Conservation (phyloP, 1,140 invertebrate genomes). For the Caenorhabditis brenneri region DNA sequence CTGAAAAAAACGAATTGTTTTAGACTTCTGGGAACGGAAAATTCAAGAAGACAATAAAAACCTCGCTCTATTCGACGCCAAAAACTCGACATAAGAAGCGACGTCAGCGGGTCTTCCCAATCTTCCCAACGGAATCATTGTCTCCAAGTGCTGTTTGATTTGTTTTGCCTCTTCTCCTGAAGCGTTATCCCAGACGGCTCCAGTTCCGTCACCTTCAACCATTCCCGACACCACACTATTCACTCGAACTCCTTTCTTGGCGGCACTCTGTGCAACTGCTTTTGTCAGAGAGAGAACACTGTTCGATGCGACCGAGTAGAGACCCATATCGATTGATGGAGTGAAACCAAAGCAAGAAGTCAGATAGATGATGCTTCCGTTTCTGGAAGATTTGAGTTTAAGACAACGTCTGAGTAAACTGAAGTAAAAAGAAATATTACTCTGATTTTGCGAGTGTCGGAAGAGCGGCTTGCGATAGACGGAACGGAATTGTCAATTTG, state of each 20-base stretch:
- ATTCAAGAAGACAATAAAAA: not conserved
- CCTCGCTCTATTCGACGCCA: constrained; percentile 30
- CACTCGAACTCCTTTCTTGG: constrained; percentile 39
- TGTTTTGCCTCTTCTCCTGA: constrained; percentile 7
- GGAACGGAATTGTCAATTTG: constrained; percentile 16
- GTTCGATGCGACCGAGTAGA: constrained; percentile 43
- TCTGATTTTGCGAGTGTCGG: constrained; percentile 12
- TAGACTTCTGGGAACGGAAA: no score
- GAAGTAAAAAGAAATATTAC: not conserved
- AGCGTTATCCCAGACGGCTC: constrained; percentile 18
- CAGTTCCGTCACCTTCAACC: constrained; percentile 46
- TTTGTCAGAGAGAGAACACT: constrained; percentile 37
- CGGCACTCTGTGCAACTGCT: constrained; percentile 33
- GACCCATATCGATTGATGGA: constrained; percentile 39
- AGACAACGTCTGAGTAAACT: no score
- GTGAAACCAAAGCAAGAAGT: constrained; percentile 7
- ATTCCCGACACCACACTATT: constrained; percentile 50
- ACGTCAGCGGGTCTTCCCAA: constrained; percentile 44
- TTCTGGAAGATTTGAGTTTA: constrained; percentile 23
- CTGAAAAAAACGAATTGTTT: constrained; percentile 37
- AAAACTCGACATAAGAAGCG: constrained; percentile 42
- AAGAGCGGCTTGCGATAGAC: constrained; percentile 38
- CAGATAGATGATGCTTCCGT: constrained; percentile 35
- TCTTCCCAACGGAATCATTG: constrained; percentile 48
- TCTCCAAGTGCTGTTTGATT: constrained; percentile 17